Evolutionary conservation across 2,113 vertebrate genomes (phyloP).

Genomic region (Vidua macroura): DNA sequence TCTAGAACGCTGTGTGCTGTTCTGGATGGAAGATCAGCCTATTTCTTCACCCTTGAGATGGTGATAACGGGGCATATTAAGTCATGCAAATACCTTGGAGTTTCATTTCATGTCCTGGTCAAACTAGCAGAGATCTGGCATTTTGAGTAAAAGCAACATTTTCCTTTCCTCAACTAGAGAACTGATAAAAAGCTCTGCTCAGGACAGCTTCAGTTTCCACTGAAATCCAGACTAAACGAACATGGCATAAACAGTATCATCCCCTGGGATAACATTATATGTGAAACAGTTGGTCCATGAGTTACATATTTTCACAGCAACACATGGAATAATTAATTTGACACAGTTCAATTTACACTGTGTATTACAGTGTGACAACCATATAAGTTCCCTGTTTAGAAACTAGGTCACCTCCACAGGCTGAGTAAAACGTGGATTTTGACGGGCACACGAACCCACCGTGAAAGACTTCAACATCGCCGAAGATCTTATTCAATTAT

Average conservation of each 20-base stretch:
- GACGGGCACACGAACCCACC: neutral
- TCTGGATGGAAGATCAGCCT: neutral
- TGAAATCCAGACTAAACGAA: neutral
- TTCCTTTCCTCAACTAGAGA: neutral
- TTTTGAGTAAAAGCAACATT: neutral
- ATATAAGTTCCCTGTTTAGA: neutral
- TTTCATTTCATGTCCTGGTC: neutral
- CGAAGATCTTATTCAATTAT: neutral
- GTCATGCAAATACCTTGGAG: neutral
- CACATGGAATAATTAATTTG: neutral
- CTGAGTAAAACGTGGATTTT: neutral
- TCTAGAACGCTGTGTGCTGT: fast-evolving
- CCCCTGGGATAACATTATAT: neutral
- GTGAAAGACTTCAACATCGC: neutral
- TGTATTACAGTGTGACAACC: neutral
- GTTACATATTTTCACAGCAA: constrained; percentile 5
- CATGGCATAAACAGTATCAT: neutral
- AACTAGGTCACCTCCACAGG: constrained; percentile 40
- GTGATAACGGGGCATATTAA: neutral
- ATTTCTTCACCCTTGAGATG: neutral
- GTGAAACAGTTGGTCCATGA: neutral
- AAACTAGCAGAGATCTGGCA: neutral
- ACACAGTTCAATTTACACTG: neutral
- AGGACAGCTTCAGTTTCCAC: neutral
- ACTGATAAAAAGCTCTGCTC: neutral